Conservation (phyloP, 2,888 invertebrate species). For the Tetranychus piercei region DNA sequence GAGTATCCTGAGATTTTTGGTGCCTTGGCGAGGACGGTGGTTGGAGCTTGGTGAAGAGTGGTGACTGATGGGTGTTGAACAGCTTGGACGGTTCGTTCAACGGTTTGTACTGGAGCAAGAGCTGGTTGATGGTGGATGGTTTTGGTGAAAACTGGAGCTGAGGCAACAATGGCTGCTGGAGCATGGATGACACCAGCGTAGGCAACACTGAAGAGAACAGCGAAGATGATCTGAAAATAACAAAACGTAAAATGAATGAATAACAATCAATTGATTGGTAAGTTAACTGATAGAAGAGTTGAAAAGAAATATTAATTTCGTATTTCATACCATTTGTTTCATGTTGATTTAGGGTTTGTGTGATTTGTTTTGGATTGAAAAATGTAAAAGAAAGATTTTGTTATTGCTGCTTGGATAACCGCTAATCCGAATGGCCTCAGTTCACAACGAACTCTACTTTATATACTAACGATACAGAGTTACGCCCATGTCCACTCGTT, state of each 20-base stretch:
- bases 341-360: conserved; percentile 5
- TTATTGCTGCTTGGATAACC: not conserved
- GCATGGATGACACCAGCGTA: not conserved
- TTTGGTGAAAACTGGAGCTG: conserved; percentile 10
- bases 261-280: not conserved
- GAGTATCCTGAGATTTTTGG: conserved; percentile 13
- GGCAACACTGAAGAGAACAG: conserved; percentile 4
- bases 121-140: conserved; percentile 3
- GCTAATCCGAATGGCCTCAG: not conserved
- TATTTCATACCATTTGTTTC: conserved; percentile 8
- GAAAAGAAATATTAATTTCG: not conserved
- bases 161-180: not conserved
- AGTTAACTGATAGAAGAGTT: not conserved
- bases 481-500: not conserved
- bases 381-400: not conserved
- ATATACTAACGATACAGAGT: not conserved
- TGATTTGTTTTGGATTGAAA: not conserved
- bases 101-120: conserved; percentile 6
- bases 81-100: conserved; percentile 1
- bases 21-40: conserved; percentile 5
- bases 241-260: not conserved
- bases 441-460: not conserved
- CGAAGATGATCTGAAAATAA: conserved; percentile 6
- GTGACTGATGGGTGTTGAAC: conserved; percentile 9
- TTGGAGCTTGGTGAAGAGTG: conserved; percentile 8